Evolutionary conservation across 2,797 vertebrate genomes (phyloP).

Genomic region (Gephyroberyx darwinii): DNA sequence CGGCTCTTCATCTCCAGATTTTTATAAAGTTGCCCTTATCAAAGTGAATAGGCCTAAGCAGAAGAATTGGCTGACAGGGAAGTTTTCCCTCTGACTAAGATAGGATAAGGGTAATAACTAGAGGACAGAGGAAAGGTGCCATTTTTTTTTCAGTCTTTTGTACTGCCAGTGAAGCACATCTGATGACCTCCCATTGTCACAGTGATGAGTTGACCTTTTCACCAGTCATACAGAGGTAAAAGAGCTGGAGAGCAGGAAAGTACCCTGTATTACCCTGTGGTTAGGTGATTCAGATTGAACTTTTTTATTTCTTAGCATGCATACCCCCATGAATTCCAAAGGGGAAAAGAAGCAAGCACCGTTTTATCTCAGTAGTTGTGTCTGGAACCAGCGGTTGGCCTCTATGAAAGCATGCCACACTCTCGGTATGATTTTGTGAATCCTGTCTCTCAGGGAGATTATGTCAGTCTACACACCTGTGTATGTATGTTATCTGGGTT

Average conservation of each 20-base stretch:
- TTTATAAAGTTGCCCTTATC: background rate
- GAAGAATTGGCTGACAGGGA: constrained; percentile 5
- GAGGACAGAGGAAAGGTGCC: background rate
- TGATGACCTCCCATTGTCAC: background rate
- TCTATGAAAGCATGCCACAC: constrained; percentile 20
- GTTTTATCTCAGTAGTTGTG: background rate
- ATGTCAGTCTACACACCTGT: background rate
- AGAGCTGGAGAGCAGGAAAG: background rate
- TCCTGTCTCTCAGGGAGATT: constrained; percentile 13
- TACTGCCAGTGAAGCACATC: background rate
- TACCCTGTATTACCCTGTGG: background rate
- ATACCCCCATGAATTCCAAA: no score
- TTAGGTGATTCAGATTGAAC: constrained; percentile 8
- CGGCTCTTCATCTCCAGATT: no score
- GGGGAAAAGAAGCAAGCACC: no score
- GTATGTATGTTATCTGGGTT: no score
- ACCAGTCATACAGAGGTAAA: background rate
- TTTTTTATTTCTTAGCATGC: background rate
- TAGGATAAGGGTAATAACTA: background rate
- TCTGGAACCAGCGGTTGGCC: constrained; percentile 32
- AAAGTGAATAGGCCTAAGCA: constrained; percentile 6
- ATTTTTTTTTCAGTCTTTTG: constrained; percentile 9
- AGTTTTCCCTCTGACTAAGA: background rate
- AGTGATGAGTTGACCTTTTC: constrained; percentile 31
- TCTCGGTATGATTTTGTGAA: constrained; percentile 25